Conservation (phyloP, 2,113 vertebrate species). For the Maylandia zebra region DNA sequence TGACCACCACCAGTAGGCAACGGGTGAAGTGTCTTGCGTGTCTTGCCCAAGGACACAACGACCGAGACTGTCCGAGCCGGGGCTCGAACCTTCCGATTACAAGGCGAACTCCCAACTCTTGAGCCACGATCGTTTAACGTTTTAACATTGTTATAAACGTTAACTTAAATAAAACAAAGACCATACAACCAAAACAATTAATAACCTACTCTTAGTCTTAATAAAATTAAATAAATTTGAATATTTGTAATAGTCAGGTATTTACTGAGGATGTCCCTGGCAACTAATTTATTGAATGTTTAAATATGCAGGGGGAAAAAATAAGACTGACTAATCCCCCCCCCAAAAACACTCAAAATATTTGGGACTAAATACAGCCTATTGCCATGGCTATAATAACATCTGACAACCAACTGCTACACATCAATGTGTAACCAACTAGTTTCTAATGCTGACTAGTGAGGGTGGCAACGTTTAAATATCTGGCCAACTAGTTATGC, state of each 20-base stretch:
- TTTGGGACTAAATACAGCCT: not conserved
- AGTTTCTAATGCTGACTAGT: not conserved
- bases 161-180: not conserved
- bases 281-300: not conserved
- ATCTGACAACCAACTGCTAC: not conserved
- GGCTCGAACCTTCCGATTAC: not conserved
- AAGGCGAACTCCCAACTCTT: not conserved
- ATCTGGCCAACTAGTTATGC: not conserved
- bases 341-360: not conserved
- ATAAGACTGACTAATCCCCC: not conserved
- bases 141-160: not conserved
- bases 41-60: rapidly evolving
- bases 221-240: not conserved
- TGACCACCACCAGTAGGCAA: not conserved
- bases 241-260: not conserved
- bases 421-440: not conserved
- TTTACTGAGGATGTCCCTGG: not conserved
- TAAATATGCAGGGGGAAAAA: not conserved
- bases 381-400: not conserved
- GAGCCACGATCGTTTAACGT: not conserved
- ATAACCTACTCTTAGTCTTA: not conserved
- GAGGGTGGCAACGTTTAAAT: not conserved
- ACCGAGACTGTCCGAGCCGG: rapidly evolving
- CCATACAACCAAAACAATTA: not conserved
- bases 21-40: too few relatives aligned